A percentile compares a stretch with the other conserved stretches of the same genome.
These are phyloP conservation scores for Perca flavescens DNA, from an alignment of 2,113 vertebrate species.

Conservation along the genomic window DNA sequence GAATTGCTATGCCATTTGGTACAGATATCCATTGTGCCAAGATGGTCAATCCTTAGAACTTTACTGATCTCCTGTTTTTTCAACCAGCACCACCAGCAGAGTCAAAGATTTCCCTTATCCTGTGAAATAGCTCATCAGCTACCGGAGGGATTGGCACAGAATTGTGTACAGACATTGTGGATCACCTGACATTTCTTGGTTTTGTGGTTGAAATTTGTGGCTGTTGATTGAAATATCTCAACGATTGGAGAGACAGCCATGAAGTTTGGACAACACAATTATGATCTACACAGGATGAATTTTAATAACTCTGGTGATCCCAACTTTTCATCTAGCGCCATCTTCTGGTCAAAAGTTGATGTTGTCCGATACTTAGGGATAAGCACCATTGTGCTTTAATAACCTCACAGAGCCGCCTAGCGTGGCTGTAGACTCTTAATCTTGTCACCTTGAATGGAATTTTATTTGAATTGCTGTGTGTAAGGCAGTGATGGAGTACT, in stretches of 20 bases:
- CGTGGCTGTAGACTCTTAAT: background rate
- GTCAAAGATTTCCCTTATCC: background rate
- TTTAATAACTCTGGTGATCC: background rate
- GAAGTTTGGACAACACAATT: background rate
- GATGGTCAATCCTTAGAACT: background rate
- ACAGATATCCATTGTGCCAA: background rate
- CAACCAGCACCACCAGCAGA: background rate
- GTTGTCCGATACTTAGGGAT: background rate
- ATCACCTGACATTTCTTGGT: background rate
- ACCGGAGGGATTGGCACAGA: background rate
- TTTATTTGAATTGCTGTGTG: background rate
- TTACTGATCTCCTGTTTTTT: background rate
- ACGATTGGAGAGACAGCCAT: background rate
- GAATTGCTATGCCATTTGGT: background rate
- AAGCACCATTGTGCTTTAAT: background rate
- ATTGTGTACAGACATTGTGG: background rate
- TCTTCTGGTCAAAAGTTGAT: background rate
- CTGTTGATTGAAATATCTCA: too few species aligned
- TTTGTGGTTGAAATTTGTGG: background rate
- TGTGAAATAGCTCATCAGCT: background rate
- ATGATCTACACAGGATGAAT: background rate
- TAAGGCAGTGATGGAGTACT: too few species aligned
- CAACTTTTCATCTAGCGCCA: background rate
- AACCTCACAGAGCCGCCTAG: background rate
- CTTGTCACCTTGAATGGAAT: background rate